Base-by-base conservation (phyloP, 2,797 vertebrate genomes). In the Salmo trutta region DNA sequence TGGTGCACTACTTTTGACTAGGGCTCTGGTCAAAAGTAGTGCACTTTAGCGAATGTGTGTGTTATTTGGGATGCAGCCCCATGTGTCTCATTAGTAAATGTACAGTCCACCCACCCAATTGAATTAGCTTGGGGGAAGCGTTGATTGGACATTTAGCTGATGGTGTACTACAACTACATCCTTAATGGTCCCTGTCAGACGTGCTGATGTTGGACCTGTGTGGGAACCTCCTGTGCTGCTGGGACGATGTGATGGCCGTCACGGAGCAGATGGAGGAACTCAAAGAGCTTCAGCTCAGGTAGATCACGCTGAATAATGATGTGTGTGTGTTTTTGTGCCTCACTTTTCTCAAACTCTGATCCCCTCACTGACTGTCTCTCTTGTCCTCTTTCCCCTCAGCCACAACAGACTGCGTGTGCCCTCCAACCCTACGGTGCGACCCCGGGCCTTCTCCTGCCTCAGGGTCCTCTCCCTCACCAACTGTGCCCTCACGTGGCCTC, bases 401-500 rank as follows among this genome's bases (percentile, higher is more conserved):
- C 81, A 91, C 84, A 99, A 98, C 90, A 94, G 92, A 71, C 91
- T 99, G 12, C 59, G 66, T 47, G 86, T 96, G 83, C 90, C 94
- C 66, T 83, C 88, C 1, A 83, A 91, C 52, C 88, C 91, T 31
- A 59, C 68, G 1, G 66, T 75, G 73, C 84, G 86, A 72, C 41
- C 84, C 0, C 65, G 56, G 52, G 86, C 92, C 0, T 97, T 99
- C 92, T 53, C 88, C 84, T 85, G 86, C 36, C 84, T 99, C 83
- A 95, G 75, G 78, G 75, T 93, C 27, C 91, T 99, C 19, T 92
- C 90, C 15, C 95, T 99, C 78, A 96, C 93, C 87, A 85, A 82
- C 80, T 97, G 95, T 4, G 90, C 91, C 72, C 83, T 99, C 85
- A 96, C 95, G 2, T 99, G 98, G 98, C 72, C 87, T 7, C 95